A percentile compares a stretch with the other conserved stretches of the same genome.
phyloP scores from a whole-genome alignment of 2,888 invertebrate genomes.

The Trissolcus brochymenae region DNA sequence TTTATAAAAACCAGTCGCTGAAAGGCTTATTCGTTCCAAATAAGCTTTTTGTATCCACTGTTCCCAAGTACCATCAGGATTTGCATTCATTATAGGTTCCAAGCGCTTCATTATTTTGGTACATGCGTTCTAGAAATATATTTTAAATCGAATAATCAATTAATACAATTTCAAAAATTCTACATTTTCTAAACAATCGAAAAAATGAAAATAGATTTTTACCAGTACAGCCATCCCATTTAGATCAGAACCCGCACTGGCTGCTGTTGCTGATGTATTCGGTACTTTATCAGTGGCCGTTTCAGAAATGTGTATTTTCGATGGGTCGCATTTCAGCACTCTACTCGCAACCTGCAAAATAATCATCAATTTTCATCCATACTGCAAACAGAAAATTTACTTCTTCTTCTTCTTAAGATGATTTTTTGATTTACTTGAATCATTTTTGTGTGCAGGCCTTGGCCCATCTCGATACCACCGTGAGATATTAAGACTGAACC shows the following conservation, averaged over 20 bases:
- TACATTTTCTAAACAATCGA: too few species aligned
- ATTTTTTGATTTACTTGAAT: constrained; percentile 80
- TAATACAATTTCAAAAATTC: too few species aligned
- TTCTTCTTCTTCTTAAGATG: not conserved
- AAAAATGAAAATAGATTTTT: too few species aligned
- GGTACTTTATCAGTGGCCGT: constrained; percentile 94
- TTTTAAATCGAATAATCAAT: not conserved
- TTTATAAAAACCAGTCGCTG: constrained; percentile 89
- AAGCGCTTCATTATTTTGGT: constrained; percentile 84
- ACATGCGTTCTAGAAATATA: constrained; percentile 83
- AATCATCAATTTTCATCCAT: not conserved
- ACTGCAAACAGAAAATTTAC: not conserved
- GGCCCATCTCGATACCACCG: constrained; percentile 98
- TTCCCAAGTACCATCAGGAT: constrained; percentile 90
- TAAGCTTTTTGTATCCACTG: constrained; percentile 89
- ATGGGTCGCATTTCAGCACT: constrained; percentile 82
- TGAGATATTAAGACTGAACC: constrained; percentile 93
- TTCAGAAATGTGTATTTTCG: constrained; percentile 88
- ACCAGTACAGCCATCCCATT: constrained; percentile 93
- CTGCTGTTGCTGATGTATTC: constrained; percentile 93
- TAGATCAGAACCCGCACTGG: constrained; percentile 91
- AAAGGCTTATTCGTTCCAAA: constrained; percentile 85
- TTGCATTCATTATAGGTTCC: constrained; percentile 83
- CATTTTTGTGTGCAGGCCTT: constrained; percentile 97
- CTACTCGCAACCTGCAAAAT: constrained; percentile 83